Conservation (phyloP, 2,113 vertebrate genomes). For the Microtus ochrogaster region DNA sequence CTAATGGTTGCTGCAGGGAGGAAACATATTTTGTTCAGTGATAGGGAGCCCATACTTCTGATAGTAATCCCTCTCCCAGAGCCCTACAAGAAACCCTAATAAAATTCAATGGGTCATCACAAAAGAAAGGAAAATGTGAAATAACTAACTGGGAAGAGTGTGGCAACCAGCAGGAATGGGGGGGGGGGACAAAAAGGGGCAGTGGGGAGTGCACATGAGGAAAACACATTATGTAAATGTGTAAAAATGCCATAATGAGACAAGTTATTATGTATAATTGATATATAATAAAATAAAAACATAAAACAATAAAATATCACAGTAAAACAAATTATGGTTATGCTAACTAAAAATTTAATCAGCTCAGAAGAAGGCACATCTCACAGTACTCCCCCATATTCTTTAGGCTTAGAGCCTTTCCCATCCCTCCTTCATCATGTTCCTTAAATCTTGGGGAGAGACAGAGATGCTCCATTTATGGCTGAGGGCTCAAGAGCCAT, state of each 20-base stretch:
- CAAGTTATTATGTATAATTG: not conserved
- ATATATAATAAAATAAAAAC: not conserved
- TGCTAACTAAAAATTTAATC: not conserved
- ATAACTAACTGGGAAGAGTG: not conserved
- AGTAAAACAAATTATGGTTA: not conserved
- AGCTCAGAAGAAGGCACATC: not conserved
- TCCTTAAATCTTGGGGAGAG: not conserved
- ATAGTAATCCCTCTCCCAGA: not conserved
- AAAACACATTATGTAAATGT: not conserved
- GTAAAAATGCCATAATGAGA: not conserved
- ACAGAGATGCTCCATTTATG: not conserved
- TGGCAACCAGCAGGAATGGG: not conserved
- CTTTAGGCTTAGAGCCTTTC: not conserved
- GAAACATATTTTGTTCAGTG: not conserved
- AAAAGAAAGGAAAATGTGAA: too few species aligned
- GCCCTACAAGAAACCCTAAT: not conserved
- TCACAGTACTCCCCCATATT: not conserved
- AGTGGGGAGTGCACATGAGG: not conserved
- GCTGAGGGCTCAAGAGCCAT: not conserved
- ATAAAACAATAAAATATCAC: not conserved
- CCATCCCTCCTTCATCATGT: not conserved
- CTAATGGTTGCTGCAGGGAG: not conserved
- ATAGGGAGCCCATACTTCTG: not conserved
- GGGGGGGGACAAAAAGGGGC: too few species aligned
- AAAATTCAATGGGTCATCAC: not conserved